Percentiles rank a stretch among this genome's conserved stretches.
Evolutionary conservation across 2,797 vertebrate genomes (phyloP).

Genomic region (Galagoides demidoff): DNA sequence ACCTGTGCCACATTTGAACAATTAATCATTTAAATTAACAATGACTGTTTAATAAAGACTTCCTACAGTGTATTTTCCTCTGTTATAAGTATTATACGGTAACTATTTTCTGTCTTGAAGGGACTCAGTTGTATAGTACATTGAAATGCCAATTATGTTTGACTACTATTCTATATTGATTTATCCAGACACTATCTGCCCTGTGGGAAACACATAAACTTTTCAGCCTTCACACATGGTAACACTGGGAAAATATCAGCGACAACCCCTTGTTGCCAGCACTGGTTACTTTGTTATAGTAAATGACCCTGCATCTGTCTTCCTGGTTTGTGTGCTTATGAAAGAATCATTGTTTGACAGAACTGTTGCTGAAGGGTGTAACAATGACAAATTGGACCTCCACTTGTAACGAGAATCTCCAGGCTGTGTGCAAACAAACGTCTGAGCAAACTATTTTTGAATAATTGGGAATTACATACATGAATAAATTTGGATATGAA

Average conservation of each 20-base stretch:
- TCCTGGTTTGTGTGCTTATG: not conserved
- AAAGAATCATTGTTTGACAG: conserved; percentile 54
- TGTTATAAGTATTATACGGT: not conserved
- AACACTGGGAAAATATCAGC: conserved; percentile 75
- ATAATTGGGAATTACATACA: conserved; percentile 74
- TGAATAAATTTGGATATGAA: conserved; percentile 73
- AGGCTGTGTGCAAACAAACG: conserved; percentile 64
- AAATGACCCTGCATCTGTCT: conserved; percentile 68
- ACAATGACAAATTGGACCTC: not conserved
- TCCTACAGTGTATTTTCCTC: conserved; percentile 45
- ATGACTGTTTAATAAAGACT: conserved; percentile 7
- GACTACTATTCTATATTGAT: conserved; percentile 79
- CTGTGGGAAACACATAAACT: conserved; percentile 81
- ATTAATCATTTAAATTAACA: not conserved
- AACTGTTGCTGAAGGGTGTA: conserved; percentile 58
- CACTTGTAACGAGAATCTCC: conserved; percentile 50
- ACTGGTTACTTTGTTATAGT: conserved; percentile 64
- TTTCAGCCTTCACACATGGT: conserved; percentile 78
- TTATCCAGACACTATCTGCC: conserved; percentile 78
- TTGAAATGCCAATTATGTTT: conserved; percentile 66
- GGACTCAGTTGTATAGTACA: conserved; percentile 26
- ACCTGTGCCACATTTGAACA: conserved; percentile 46
- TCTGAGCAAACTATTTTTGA: conserved; percentile 43
- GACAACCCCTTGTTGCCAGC: conserved; percentile 69
- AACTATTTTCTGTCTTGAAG: conserved; percentile 31